Base-by-base conservation (phyloP, 2,797 vertebrate species). In the Chromis chromis region DNA sequence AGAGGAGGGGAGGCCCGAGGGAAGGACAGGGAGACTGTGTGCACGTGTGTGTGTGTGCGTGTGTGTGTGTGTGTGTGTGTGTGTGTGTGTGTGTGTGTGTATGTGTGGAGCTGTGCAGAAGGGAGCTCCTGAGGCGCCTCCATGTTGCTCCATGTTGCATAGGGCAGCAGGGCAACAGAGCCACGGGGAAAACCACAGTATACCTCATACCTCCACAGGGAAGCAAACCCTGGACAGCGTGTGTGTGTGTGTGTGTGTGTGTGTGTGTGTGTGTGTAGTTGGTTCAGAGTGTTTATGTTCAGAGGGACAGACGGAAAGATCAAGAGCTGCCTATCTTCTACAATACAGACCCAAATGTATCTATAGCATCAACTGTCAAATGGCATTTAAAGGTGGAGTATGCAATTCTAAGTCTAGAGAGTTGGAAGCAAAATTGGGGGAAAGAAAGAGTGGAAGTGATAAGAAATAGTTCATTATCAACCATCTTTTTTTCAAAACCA, bases 1-100 rank as follows among this genome's bases (percentile, higher is more conserved):
- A 24, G 49, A 40, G 54, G 81, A 68, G 59, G 70, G 58, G 33
- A 70, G 71, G 65, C 78, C 71, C 19, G 44, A 69, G 82, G 84
- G 61, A 74, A 77, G 72, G 76, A 75, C 48, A 14, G 74, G 21
- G 57, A 14, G 53, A 11, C n/a, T 56, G 65, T 48, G 13, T 65
- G 44, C 39, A 31, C 49, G 14, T 56, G 65, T 63, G 63, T 66
- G 42, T 78, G 72, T 58, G 59, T 73, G 22, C 67, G 64, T 73
- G 60, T 76, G 50, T 16, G 21, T 12, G 17, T 48, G 66, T 25
- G 7, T 65, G 55, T 50, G 33, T 60, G 40, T 69, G 65, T 42
- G 58, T 72, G 22, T 73, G 63, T 44, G 60, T 39, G 31, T 31
- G 31, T 31, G 31, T 31, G 31, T 31, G 31, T 33, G 31, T 10